Evolutionary conservation across 2,888 invertebrate genomes (phyloP).

Genomic region (Leptopterna dolabrata): DNA sequence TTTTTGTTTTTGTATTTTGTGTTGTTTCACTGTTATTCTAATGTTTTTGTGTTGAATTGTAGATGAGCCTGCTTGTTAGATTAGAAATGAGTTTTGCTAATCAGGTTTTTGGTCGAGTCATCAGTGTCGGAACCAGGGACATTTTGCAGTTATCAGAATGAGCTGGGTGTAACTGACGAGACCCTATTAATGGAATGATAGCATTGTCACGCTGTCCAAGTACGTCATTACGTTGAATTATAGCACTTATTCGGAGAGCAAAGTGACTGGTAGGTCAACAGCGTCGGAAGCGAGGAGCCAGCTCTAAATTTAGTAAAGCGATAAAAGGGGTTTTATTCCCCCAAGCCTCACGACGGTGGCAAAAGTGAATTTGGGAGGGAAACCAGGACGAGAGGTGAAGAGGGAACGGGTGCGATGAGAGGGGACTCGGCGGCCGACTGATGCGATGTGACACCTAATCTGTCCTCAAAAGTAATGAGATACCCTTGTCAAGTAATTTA

Average conservation of each 20-base stretch:
- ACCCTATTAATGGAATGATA: neutral
- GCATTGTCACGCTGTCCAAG: neutral
- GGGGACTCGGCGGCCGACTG: neutral
- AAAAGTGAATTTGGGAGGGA: neutral
- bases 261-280: constrained; percentile 2
- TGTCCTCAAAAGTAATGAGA: constrained; percentile 52
- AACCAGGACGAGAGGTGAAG: neutral
- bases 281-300: neutral
- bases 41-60: too few species aligned
- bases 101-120: too few species aligned
- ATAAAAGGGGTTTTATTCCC: constrained; percentile 1
- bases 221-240: neutral
- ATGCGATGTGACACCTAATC: constrained; percentile 51
- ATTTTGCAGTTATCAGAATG: neutral
- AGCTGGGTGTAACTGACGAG: neutral
- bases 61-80: too few species aligned
- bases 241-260: neutral
- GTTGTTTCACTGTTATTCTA: too few species aligned
- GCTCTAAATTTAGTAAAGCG: constrained; percentile 3
- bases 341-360: neutral
- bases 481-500: constrained; percentile 55
- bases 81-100: too few species aligned
- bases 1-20: too few species aligned
- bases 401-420: neutral
- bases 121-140: too few species aligned